A percentile compares a stretch with the other conserved stretches of the same genome.
Evolutionary conservation across 2,888 invertebrate genomes (phyloP).

Genomic region (Plebejus argus): DNA sequence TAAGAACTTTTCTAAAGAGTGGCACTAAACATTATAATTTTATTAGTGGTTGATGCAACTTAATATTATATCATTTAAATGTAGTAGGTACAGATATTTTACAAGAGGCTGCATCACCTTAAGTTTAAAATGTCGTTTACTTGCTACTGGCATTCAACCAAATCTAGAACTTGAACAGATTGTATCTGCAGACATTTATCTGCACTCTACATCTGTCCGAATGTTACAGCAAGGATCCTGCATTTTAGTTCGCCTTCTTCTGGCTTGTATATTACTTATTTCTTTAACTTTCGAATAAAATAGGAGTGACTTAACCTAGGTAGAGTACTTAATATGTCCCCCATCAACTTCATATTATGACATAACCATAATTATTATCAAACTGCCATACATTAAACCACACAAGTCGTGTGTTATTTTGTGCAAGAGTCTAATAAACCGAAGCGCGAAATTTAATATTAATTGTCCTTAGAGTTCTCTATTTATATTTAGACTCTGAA

Average conservation of each 20-base stretch:
- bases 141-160: slow-evolving; percentile 14
- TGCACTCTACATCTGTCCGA: neutral
- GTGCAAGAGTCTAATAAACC: neutral
- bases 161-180: neutral
- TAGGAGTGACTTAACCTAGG: neutral
- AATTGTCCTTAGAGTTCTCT: neutral
- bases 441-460: neutral
- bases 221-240: slow-evolving; percentile 3
- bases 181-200: slow-evolving; percentile 2
- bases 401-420: neutral
- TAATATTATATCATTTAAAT: neutral
- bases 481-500: neutral
- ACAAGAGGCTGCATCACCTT: too few relatives aligned
- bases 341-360: neutral
- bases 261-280: neutral
- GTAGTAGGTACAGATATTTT: neutral
- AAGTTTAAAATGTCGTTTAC: neutral
- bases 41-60: neutral
- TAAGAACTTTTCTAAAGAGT: neutral
- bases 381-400: neutral
- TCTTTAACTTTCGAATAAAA: neutral
- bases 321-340: too few relatives aligned
- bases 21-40: neutral
- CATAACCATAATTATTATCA: neutral
- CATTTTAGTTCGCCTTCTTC: neutral